Evolutionary conservation across 2,797 vertebrate species (phyloP).

Genomic region (Tragelaphus eurycerus): DNA sequence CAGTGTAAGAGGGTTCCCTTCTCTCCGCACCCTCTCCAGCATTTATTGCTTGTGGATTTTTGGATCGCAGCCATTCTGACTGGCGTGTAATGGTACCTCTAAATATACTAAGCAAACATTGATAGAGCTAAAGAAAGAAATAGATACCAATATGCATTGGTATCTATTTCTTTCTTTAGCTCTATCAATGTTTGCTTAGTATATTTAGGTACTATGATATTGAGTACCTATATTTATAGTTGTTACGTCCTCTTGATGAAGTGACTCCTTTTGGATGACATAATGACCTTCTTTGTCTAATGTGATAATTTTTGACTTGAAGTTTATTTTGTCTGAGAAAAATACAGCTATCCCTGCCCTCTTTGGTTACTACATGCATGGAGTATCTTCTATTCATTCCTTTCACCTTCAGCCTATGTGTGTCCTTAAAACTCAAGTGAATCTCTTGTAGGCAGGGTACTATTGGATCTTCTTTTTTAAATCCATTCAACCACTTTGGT

Average conservation of each 20-base stretch:
- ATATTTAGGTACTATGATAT: background rate
- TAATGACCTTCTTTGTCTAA: background rate
- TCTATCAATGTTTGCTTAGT: background rate
- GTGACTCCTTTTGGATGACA: background rate
- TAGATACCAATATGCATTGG: no score
- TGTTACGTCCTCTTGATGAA: background rate
- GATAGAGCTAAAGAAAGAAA: no score
- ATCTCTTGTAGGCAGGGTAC: background rate
- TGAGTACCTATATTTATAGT: background rate
- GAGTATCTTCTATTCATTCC: background rate
- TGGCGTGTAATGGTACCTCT: no score
- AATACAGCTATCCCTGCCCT: background rate
- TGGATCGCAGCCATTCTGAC: no score
- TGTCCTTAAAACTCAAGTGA: background rate
- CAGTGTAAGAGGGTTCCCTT: no score
- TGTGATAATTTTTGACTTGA: background rate
- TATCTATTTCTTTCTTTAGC: background rate
- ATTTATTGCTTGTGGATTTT: no score
- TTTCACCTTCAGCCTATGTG: background rate
- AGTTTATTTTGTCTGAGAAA: background rate
- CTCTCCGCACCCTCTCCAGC: no score
- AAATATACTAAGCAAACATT: no score
- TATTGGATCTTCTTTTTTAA: background rate
- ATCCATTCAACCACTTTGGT: background rate
- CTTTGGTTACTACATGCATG: background rate